Evolutionary conservation across 2,888 invertebrate genomes (phyloP), one percentile per base, ranked within the genome.

Genomic region (Dicycla oo): DNA sequence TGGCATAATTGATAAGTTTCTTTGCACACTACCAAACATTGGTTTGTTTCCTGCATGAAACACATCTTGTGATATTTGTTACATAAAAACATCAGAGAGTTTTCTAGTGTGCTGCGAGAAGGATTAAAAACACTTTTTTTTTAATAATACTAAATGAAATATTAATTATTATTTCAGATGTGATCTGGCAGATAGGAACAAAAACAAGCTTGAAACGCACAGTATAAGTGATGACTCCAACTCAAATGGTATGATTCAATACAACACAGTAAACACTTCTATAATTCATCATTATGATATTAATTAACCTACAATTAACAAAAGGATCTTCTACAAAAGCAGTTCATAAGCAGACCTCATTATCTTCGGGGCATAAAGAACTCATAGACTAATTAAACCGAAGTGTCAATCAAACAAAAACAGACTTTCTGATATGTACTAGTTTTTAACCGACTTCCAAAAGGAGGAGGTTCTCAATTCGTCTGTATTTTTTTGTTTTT

Each of bases 131-230:
- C 2, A 2, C 2, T 30, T 4, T 30, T 30, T 30, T 30, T 30
- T 30, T 3, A 30, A 30, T 30, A 30, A 30, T 30, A 30, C n/a
- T n/a, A n/a, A n/a, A n/a, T n/a, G n/a, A n/a, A n/a, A n/a, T n/a
- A n/a, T n/a, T 30, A 30, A 30, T 30, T 8, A 38, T 72, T 51
- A 15, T 90, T 91, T 56, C 87, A 95, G 95, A 72, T 82, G 77
- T 85, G 93, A 94, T 86, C 80, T 94, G 40, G 87, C 84, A 82
- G 82, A 86, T 57, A 93, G 77, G 73, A 87, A 91, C 60, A 91
- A 87, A 80, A 91, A 89, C 71, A 93, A 91, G 85, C 86, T 95
- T 68, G 91, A 93, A 80, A 80, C 93, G 7, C 83, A 82, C 10
- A 86, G 89, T 53, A 81, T 88, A 23, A 88, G 86, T 83, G 89